Percentiles rank a stretch among this genome's conserved stretches.
phyloP scores from a whole-genome alignment of 1,140 invertebrate genomes.

The Ceratina calcarata region DNA sequence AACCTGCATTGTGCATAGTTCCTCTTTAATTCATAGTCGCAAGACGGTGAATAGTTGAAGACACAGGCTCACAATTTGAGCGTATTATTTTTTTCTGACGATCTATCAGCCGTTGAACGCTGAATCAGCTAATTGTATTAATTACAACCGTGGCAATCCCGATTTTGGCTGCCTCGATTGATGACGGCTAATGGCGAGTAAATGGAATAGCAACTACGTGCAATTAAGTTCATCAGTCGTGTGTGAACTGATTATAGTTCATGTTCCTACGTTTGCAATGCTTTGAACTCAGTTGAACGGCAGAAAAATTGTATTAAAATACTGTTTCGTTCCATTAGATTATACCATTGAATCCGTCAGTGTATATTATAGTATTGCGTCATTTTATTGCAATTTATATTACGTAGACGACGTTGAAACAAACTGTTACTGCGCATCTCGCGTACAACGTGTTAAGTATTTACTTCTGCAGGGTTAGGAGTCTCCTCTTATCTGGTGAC shows the following conservation, averaged over 20 bases:
- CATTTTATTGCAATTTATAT: too few species aligned
- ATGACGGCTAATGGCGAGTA: slow-evolving; percentile 7
- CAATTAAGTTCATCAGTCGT: slow-evolving; percentile 13
- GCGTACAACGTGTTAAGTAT: too few species aligned
- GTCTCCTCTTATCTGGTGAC: neutral
- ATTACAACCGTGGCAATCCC: slow-evolving; percentile 9
- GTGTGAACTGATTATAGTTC: neutral
- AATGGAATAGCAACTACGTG: neutral
- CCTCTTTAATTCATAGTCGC: slow-evolving; percentile 1
- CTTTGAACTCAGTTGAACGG: too few species aligned
- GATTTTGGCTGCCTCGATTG: slow-evolving; percentile 18
- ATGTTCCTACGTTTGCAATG: neutral
- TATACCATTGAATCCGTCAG: too few species aligned
- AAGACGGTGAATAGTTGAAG: slow-evolving; percentile 10
- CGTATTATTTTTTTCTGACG: neutral
- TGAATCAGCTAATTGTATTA: slow-evolving; percentile 17
- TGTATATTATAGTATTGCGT: too few species aligned
- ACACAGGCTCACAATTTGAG: neutral
- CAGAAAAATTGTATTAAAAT: neutral
- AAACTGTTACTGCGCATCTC: too few species aligned
- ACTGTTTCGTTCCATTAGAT: too few species aligned
- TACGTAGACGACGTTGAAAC: too few species aligned
- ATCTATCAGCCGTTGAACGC: neutral
- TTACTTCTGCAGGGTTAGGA: too few species aligned
- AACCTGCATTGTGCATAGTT: neutral